Base-by-base conservation (phyloP, 2,888 invertebrate genomes). In the Endotricha flammealis region DNA sequence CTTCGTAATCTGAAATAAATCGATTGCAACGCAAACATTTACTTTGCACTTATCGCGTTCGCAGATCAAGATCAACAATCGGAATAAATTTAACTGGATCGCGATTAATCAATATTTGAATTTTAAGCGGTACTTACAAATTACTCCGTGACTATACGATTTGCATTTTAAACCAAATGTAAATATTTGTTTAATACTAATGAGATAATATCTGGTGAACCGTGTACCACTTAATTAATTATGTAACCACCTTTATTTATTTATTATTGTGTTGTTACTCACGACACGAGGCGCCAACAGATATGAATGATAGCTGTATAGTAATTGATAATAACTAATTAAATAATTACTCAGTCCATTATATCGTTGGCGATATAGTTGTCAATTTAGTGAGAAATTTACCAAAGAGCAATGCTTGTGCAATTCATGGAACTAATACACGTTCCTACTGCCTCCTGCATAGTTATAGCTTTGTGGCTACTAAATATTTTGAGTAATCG, bases 121-220 rank as follows among this genome's bases (percentile, higher is more conserved):
- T 32, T 32, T 24, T 16, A 24, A 32, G 25, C 23, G 25, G 24
- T 10, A 8, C 20, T 24, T 24, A 12, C 23, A 20, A 20, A 23
- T 23, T 32, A 10, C 14, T 16, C 14, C 12, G 25, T 32, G 25
- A 25, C 25, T 24, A 6, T 3, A 2, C 16, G 23, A 25, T 32
- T 32, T 32, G 25, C 24, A 32, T 32, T 24, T 32, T 25, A 32
- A 31, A 25, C 25, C 11, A 16, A 25, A 32, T 32, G 25, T 32
- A 32, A 23, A 32, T 23, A 32, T 32, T 32, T 33, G 17, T 10
- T 34, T 16, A 6, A 22, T 13, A 17, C 12, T 33, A 33, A 33
- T 27, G 33, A 28, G 27, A 28, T 12, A 27, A 27, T 13, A 33
- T 27, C 20, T 12, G 11, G 11, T 12, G 12, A 8, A 33, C 5